Conservation (phyloP, 23 tunicate species). For the Oikopleura vanhoeffeni region DNA sequence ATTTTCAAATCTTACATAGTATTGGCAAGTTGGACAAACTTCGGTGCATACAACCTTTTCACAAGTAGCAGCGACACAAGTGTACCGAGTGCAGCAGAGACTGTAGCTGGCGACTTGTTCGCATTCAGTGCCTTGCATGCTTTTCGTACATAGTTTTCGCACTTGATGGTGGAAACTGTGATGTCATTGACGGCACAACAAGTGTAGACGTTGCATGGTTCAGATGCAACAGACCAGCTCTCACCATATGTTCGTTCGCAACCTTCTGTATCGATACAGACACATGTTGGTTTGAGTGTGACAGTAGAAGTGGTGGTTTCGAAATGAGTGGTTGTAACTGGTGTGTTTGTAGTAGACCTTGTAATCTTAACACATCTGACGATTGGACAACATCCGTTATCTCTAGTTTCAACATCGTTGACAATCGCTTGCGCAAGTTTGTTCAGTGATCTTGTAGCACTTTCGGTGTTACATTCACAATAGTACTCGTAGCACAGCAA, state of each 20-base stretch:
- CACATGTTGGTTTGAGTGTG: not conserved
- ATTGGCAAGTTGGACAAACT: slow-evolving; percentile 28
- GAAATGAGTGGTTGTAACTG: not conserved
- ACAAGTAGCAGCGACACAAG: slow-evolving; percentile 27
- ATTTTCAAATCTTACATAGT: slow-evolving; percentile 26
- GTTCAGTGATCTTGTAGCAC: slow-evolving; percentile 30
- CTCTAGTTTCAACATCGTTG: slow-evolving; percentile 9
- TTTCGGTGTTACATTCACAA: slow-evolving; percentile 33
- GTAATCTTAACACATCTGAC: not conserved
- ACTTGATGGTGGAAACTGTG: not conserved
- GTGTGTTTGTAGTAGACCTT: not conserved
- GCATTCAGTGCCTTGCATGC: not conserved
- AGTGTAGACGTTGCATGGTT: slow-evolving; percentile 14
- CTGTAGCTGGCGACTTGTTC: slow-evolving; percentile 20
- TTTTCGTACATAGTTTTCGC: not conserved
- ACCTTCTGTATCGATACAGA: not conserved
- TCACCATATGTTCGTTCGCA: not conserved
- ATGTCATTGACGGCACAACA: slow-evolving; percentile 10
- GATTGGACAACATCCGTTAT: not conserved
- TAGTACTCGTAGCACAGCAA: slow-evolving; percentile 31
- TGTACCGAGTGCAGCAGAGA: slow-evolving; percentile 33
- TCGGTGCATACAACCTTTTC: slow-evolving; percentile 23
- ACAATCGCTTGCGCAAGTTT: slow-evolving; percentile 34
- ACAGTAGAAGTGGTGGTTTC: not conserved
- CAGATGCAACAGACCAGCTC: not conserved